Evolutionary conservation across 2,888 invertebrate species (phyloP), one percentile per base, ranked within the genome.

Genomic region (Penaeus monodon): DNA sequence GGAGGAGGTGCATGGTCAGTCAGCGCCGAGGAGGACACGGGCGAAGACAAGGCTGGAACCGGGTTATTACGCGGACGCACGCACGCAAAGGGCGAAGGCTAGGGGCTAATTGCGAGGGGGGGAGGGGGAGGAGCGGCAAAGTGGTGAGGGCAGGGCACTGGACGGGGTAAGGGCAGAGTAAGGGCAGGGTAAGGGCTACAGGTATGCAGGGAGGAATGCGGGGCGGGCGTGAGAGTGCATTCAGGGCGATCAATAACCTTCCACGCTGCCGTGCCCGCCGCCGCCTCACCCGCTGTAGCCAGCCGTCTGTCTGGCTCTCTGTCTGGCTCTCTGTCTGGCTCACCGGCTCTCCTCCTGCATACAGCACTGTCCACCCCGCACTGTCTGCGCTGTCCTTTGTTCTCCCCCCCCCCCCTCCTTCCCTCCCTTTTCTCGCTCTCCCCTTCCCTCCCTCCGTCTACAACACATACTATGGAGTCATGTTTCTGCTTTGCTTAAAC

Each of bases 251-350:
- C 77, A 77, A 77, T 77, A 77, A 77, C 77, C 77, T 44, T 77
- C 77, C 77, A 77, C 44, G 76, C 76, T 76, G 76, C 76, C 44
- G 24, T n/a, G 44, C 38, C 77, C 77, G 57, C 77, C 76, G 76
- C 44, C 76, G 44, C 24, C 76, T 44, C 76, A 49, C 76, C 76
- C 44, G 76, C 76, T 74, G 33, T 74, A 74, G 74, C 76, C 77
- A 57, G 49, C 77, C 77, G 57, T 77, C 77, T 77, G 77, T 77
- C 77, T 77, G 77, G 77, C 49, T 77, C 77, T 57, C 57, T 77
- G 77, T 77, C 77, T 77, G 77, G 77, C 77, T 77, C 77, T 57
- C 57, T 77, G 77, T 77, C 77, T 77, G 77, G 77, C 77, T 77
- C 77, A 49, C 57, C 77, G 44, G 27, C 29, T 29, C 22, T 38